Conservation (phyloP, 2,113 vertebrate species). For the Neogale vison region DNA sequence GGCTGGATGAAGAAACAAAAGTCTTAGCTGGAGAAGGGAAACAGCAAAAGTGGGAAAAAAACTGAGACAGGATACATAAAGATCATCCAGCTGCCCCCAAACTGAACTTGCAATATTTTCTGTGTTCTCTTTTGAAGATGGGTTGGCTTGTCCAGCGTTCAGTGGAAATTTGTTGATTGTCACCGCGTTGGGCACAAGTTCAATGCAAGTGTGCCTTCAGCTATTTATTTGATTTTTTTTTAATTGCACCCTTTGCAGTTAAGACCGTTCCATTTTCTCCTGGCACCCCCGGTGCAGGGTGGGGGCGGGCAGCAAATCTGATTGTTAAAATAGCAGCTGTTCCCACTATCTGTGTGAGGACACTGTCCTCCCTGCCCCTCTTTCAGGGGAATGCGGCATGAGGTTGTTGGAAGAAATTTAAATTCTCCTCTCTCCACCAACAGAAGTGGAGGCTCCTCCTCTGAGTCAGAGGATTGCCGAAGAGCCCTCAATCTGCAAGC, state of each 20-base stretch:
- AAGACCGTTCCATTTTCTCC: slow-evolving; percentile 69
- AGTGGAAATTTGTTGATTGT: slow-evolving; percentile 78
- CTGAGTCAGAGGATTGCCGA: neutral
- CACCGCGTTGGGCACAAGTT: slow-evolving; percentile 61
- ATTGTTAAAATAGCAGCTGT: slow-evolving; percentile 72
- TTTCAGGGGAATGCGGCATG: slow-evolving; percentile 36
- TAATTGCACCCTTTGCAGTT: slow-evolving; percentile 69
- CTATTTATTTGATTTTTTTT: slow-evolving; percentile 72
- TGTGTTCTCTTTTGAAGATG: slow-evolving; percentile 67
- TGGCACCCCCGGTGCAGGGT: slow-evolving; percentile 15
- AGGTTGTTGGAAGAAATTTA: slow-evolving; percentile 52
- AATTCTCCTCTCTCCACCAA: slow-evolving; percentile 31
- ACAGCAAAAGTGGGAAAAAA: neutral
- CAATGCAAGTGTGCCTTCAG: slow-evolving; percentile 66
- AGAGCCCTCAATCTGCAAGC: neutral
- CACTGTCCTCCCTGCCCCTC: slow-evolving; percentile 36
- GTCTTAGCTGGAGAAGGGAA: slow-evolving; percentile 28
- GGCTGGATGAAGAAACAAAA: slow-evolving; percentile 50
- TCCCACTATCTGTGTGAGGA: slow-evolving; percentile 67
- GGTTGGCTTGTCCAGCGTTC: slow-evolving; percentile 61
- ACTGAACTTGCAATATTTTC: slow-evolving; percentile 74
- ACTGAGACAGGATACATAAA: slow-evolving; percentile 51
- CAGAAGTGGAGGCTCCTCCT: neutral
- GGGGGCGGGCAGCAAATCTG: slow-evolving; percentile 32
- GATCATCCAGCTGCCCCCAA: slow-evolving; percentile 68